A percentile compares a stretch with the other conserved stretches of the same genome.
Conservation (phyloP, 2,113 vertebrate genomes). For the Tamias sibiricus region DNA sequence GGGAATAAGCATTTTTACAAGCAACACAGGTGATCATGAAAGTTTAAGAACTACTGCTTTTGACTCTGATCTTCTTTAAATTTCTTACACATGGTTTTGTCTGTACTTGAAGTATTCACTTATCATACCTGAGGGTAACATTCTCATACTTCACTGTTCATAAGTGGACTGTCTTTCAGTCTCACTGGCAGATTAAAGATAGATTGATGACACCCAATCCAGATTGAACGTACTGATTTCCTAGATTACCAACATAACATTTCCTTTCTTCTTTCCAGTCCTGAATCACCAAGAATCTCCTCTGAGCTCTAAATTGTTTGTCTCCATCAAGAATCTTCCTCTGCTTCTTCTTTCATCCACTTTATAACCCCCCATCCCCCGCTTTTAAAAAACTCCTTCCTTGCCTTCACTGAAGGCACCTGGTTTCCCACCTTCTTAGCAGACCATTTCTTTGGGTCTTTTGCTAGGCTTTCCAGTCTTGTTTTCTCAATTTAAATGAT, state of each 20-base stretch:
- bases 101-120: no score
- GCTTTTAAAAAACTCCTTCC: neutral
- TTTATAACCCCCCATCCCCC: neutral
- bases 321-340: no score
- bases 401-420: neutral
- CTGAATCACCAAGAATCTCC: neutral
- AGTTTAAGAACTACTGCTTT: neutral
- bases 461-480: neutral
- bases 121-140: neutral
- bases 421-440: neutral
- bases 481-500: constrained; percentile 14
- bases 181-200: neutral
- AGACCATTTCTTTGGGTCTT: neutral
- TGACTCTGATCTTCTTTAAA: neutral
- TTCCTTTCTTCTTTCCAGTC: neutral
- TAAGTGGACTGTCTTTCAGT: neutral
- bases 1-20: neutral
- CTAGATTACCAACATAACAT: neutral
- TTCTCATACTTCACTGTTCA: neutral
- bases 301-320: neutral
- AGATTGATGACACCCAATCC: neutral
- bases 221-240: neutral
- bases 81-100: neutral
- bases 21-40: neutral
- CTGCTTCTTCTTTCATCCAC: neutral